Percentiles rank a stretch among this genome's conserved stretches.
phyloP scores from a whole-genome alignment of 23 tunicate species.

The Pegea sp. region DNA sequence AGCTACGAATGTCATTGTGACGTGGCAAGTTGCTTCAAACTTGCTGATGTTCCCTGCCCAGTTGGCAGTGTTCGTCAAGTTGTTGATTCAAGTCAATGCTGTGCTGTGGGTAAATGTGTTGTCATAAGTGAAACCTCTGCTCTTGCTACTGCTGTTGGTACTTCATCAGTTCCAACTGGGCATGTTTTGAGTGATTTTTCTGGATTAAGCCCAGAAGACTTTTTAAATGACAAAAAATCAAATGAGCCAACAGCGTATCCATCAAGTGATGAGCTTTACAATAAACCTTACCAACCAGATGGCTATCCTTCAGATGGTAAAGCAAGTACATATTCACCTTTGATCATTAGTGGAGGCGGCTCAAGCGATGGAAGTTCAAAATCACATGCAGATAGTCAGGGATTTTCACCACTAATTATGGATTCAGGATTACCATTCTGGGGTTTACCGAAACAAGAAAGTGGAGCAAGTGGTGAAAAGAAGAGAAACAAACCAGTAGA shows the following conservation, averaged over 20 bases:
- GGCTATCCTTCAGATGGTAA: no score
- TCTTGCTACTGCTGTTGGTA: not conserved
- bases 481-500: no score
- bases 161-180: not conserved
- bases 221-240: no score
- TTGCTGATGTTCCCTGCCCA: conserved; percentile 75
- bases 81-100: conserved; percentile 55
- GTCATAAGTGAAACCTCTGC: conserved; percentile 5
- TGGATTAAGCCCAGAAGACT: not conserved
- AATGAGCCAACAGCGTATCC: no score
- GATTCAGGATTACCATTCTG: no score
- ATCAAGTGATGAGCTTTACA: no score
- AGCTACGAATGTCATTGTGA: conserved; percentile 62
- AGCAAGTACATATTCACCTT: no score
- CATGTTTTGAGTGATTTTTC: not conserved
- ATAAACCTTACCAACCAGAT: no score
- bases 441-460: not conserved
- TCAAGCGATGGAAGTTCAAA: no score
- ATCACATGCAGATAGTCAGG: not conserved
- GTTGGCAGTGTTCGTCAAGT: conserved; percentile 43
- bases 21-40: conserved; percentile 46
- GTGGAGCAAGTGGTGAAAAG: not conserved
- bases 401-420: no score
- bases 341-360: not conserved
- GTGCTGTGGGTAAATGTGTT: conserved; percentile 81